Evolutionary conservation across 1,140 invertebrate genomes (phyloP).

Genomic region (Apis mellifera): DNA sequence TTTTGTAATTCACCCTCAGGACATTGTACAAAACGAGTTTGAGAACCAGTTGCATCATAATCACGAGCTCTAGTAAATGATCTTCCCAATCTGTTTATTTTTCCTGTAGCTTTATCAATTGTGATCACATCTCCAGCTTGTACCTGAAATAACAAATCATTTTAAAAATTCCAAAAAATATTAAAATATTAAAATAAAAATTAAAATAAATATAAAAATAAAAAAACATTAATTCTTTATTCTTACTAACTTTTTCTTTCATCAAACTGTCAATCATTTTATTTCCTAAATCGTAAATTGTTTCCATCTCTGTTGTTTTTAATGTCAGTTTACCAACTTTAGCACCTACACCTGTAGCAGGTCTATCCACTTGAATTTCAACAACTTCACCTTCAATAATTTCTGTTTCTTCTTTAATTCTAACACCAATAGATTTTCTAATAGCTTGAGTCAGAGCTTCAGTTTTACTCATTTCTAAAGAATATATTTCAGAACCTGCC

Average conservation of each 20-base stretch:
- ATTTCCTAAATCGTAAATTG: constrained; percentile 98
- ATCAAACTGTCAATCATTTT: constrained; percentile 99
- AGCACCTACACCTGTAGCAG: constrained; percentile 93
- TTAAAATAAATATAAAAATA: no score
- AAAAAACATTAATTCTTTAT: background rate
- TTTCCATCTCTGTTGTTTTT: constrained; percentile 99
- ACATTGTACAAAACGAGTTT: constrained; percentile 98
- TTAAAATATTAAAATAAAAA: background rate
- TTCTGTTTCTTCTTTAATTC: constrained; percentile 99
- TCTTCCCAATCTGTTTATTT: constrained; percentile 96
- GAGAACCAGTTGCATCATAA: constrained; percentile 98
- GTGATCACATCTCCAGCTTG: constrained; percentile 98
- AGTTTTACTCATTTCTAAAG: constrained; percentile 99
- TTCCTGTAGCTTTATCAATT: constrained; percentile 98
- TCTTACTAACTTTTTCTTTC: constrained; percentile 92
- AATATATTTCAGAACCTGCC: constrained; percentile 99
- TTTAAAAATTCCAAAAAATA: background rate
- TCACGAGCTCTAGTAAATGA: constrained; percentile 98
- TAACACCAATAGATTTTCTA: constrained; percentile 97
- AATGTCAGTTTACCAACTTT: constrained; percentile 97
- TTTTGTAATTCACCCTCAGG: constrained; percentile 99
- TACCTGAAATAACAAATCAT: constrained; percentile 81
- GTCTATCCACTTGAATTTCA: constrained; percentile 97
- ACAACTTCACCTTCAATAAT: constrained; percentile 99
- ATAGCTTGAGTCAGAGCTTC: constrained; percentile 99